Conservation (phyloP, 2,113 vertebrate species). For the Oenanthe melanoleuca region DNA sequence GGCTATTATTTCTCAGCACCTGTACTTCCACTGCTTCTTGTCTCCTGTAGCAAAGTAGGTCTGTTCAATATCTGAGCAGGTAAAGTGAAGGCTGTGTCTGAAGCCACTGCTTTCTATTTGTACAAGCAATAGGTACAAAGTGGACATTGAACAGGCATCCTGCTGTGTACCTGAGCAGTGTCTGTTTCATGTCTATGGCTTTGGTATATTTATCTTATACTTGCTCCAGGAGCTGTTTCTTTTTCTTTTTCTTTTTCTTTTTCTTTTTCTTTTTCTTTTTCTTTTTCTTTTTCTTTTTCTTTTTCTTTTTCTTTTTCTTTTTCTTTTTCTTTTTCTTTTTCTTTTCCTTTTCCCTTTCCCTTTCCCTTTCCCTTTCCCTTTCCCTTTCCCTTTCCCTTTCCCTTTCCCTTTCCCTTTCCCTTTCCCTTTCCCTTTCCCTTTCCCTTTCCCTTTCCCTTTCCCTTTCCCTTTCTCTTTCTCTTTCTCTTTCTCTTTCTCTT, state of each 20-base stretch:
- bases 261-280: not conserved
- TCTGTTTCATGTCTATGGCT: slow-evolving; percentile 67
- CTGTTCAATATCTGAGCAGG: slow-evolving; percentile 74
- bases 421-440: fast-evolving
- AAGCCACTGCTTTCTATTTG: slow-evolving; percentile 58
- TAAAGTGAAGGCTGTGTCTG: slow-evolving; percentile 46
- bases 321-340: fast-evolving
- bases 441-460: fast-evolving
- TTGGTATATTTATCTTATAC: slow-evolving; percentile 62
- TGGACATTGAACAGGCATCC: slow-evolving; percentile 73
- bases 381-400: fast-evolving
- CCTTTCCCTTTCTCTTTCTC: fast-evolving
- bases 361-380: fast-evolving
- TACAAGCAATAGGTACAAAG: slow-evolving; percentile 62
- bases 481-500: no score
- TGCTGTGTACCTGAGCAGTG: slow-evolving; percentile 60
- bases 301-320: fast-evolving
- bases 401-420: fast-evolving
- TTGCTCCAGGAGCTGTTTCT: slow-evolving; percentile 3
- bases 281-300: not conserved
- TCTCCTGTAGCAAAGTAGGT: slow-evolving; percentile 55
- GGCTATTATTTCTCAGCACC: slow-evolving; percentile 69
- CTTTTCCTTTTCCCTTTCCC: fast-evolving
- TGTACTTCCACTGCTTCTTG: slow-evolving; percentile 71
- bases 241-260: no score